phyloP scores from a whole-genome alignment of 2,797 vertebrate genomes.

The Pseudochromis fuscus region DNA sequence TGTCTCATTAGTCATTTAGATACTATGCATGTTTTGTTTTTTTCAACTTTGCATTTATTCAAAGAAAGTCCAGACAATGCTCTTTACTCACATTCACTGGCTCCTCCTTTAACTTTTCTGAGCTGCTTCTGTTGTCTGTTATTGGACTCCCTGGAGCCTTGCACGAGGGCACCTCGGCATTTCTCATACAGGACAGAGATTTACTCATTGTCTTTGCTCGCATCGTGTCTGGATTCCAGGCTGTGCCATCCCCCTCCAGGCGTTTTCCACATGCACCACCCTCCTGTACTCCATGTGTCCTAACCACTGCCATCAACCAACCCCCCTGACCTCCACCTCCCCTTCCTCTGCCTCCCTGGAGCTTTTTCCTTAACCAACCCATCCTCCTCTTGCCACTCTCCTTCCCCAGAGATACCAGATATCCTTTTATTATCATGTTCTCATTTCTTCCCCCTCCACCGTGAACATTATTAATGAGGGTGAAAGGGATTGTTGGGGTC shows the following conservation, averaged over 20 bases:
- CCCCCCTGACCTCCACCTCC: slow-evolving; percentile 55
- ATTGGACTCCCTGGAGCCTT: slow-evolving; percentile 29
- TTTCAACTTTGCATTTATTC: neutral
- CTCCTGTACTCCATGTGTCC: slow-evolving; percentile 8
- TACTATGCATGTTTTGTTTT: slow-evolving; percentile 8
- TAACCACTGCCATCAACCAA: slow-evolving; percentile 18
- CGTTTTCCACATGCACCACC: slow-evolving; percentile 38
- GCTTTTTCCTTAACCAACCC: slow-evolving; percentile 37
- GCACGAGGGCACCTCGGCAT: slow-evolving; percentile 32
- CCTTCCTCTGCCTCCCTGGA: slow-evolving; percentile 46
- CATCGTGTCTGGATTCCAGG: slow-evolving; percentile 13
- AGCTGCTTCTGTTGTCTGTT: neutral
- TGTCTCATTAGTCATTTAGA: slow-evolving; percentile 8
- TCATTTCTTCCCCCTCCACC: slow-evolving; percentile 21
- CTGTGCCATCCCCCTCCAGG: neutral
- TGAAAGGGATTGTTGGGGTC: slow-evolving; percentile 31
- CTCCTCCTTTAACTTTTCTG: neutral
- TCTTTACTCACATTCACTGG: neutral
- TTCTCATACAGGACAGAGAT: slow-evolving; percentile 7
- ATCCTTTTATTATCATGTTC: slow-evolving; percentile 54
- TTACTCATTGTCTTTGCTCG: slow-evolving; percentile 35
- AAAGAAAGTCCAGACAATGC: neutral
- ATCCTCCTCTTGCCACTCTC: slow-evolving; percentile 12
- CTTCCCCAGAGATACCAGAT: slow-evolving; percentile 53
- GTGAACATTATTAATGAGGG: slow-evolving; percentile 34